phyloP scores from a whole-genome alignment of 2,113 vertebrate species.

The Piaya cayana region DNA sequence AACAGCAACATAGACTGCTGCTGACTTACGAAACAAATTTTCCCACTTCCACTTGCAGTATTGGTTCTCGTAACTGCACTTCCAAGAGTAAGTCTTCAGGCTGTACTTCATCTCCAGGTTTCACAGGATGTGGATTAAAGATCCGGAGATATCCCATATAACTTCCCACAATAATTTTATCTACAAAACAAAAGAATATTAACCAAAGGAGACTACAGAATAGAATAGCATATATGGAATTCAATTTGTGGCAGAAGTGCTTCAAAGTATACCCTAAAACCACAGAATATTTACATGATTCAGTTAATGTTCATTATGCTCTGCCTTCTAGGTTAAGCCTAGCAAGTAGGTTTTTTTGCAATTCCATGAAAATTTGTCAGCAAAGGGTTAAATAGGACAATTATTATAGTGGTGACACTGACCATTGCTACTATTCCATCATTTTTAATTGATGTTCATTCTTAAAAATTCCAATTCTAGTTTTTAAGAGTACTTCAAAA shows the following conservation, averaged over 20 bases:
- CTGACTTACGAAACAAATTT: conserved; percentile 98
- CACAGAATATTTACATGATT: not conserved
- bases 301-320: not conserved
- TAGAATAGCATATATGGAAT: not conserved
- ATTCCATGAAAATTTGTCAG: not conserved
- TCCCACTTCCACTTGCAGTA: conserved; percentile 93
- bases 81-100: conserved; percentile 90
- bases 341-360: not conserved
- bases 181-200: conserved; percentile 68
- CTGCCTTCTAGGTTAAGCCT: not conserved
- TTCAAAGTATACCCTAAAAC: not conserved
- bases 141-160: conserved; percentile 91
- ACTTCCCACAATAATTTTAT: conserved; percentile 95
- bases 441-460: not conserved
- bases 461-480: not conserved
- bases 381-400: not conserved
- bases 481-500: not conserved
- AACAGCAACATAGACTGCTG: not conserved
- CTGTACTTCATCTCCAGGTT: conserved; percentile 75
- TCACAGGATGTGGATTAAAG: conserved; percentile 84
- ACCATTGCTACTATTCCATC: not conserved
- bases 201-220: not conserved
- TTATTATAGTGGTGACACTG: not conserved
- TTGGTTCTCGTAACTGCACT: conserved; percentile 85
- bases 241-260: not conserved